Evolutionary conservation across 2,888 invertebrate species (phyloP), one percentile per base, ranked within the genome.

Genomic region (Agrotis ipsilon): DNA sequence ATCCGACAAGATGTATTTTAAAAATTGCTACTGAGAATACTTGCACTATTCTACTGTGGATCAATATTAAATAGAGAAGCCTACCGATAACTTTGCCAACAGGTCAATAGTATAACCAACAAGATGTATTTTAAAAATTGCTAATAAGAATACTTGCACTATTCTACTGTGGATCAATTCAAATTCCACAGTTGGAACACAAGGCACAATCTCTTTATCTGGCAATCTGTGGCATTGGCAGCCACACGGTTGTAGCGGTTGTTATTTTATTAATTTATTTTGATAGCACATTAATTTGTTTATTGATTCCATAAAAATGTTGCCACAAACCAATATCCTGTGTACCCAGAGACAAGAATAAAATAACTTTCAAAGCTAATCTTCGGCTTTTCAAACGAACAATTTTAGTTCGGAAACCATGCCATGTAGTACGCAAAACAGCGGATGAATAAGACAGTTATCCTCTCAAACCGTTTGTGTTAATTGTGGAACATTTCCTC

Each of bases 401-500:
- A 67, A 55, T 46, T 18, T 48, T 18, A 39, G 46, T 73, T 68
- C 49, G 45, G 73, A 58, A 46, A 51, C 58, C 59, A 57, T 72
- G 74, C 58, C 59, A 57, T 72, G 74, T 46, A 11, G 16, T 46
- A 19, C 46, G 67, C 75, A 57, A 48, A 63, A 63, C 75, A 64
- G 75, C 80, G 80, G 80, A 80, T 72, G 76, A 57, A 7, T 49
- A n/a, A 60, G 79, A 72, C 80, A 80, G 76, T 69, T 58, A 76
- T 67, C 19, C n/a, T 45, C 57, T 39, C 58, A 51, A 79, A 79
- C 63, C 75, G 80, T 75, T 79, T 78, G 66, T 59, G 60, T 81
- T 81, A 78, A 81, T 72, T 57, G 74, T 62, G 39, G 51, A 69
- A 84, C 88, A 87, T 86, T 84, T 87, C 87, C 88, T 81, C 83